phyloP scores from a whole-genome alignment of 1,140 invertebrate species.

The Gyrodactylus bullatarudis region DNA sequence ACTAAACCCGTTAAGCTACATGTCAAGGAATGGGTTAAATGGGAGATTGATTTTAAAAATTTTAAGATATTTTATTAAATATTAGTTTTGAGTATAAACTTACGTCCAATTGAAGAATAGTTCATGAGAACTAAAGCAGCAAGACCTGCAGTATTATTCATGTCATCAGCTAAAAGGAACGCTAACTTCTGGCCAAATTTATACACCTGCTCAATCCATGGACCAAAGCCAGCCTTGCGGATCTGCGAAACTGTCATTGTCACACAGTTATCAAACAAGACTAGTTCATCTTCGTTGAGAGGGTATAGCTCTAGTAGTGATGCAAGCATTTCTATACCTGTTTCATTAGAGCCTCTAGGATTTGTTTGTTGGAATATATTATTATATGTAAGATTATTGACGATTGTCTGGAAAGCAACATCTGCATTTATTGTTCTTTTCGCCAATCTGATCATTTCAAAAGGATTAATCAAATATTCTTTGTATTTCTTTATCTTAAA shows the following conservation, averaged over 20 bases:
- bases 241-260: background rate
- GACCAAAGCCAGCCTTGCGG: background rate
- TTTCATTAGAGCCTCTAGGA: too few species aligned
- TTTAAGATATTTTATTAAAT: background rate
- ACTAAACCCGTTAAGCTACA: too few species aligned
- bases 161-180: background rate
- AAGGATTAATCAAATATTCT: too few species aligned
- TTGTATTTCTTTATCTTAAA: too few species aligned
- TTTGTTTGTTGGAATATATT: too few species aligned
- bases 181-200: background rate
- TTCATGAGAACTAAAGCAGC: conserved; percentile 1
- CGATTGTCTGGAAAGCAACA: background rate
- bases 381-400: background rate
- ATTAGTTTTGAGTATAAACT: background rate
- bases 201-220: background rate
- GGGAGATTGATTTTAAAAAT: too few species aligned
- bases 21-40: too few species aligned
- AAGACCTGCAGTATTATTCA: conserved; percentile 2
- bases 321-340: background rate
- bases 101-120: background rate
- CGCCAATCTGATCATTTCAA: too few species aligned
- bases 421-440: background rate
- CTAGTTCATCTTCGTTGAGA: background rate
- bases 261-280: background rate
- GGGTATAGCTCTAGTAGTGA: background rate